These are phyloP conservation scores for Pollachius pollachius DNA, from an alignment of 2,113 vertebrate species.

Conservation along the genomic window DNA sequence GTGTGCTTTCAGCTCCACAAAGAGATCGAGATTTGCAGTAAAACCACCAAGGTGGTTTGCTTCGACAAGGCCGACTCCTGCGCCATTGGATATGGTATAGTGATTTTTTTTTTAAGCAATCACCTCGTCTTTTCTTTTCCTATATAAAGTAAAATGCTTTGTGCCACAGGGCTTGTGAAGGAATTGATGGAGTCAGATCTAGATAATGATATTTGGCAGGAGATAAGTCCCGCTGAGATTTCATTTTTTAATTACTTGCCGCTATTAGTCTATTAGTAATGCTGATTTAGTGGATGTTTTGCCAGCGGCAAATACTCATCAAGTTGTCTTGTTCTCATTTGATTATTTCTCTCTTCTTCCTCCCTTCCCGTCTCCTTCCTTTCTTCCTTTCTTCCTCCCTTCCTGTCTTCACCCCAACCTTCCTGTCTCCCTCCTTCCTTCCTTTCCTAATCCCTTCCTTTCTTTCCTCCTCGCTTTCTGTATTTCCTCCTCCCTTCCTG, in stretches of 20 bases:
- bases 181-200: conserved; percentile 46
- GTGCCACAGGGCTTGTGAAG: conserved; percentile 43
- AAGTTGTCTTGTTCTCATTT: too few relatives aligned
- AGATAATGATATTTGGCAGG: conserved; percentile 23
- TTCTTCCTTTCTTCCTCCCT: too few relatives aligned
- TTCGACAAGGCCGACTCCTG: conserved; percentile 83
- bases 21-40: conserved; percentile 94
- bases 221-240: background rate
- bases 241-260: background rate
- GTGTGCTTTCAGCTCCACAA: conserved; percentile 84
- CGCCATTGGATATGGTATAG: conserved; percentile 85
- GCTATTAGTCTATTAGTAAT: background rate
- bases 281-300: background rate
- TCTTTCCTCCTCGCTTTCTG: too few relatives aligned
- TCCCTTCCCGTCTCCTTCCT: too few relatives aligned
- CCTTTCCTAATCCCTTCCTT: too few relatives aligned
- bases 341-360: too few relatives aligned
- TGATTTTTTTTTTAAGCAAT: conserved; percentile 6
- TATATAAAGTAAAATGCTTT: conserved; percentile 6
- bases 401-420: too few relatives aligned
- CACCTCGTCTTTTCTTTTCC: conserved; percentile 5
- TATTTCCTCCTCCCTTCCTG: too few relatives aligned
- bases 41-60: conserved; percentile 81
- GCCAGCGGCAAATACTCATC: too few relatives aligned
- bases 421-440: too few relatives aligned